Base-by-base conservation (phyloP, 2,888 invertebrate genomes). In the Tachystola acroxantha region DNA sequence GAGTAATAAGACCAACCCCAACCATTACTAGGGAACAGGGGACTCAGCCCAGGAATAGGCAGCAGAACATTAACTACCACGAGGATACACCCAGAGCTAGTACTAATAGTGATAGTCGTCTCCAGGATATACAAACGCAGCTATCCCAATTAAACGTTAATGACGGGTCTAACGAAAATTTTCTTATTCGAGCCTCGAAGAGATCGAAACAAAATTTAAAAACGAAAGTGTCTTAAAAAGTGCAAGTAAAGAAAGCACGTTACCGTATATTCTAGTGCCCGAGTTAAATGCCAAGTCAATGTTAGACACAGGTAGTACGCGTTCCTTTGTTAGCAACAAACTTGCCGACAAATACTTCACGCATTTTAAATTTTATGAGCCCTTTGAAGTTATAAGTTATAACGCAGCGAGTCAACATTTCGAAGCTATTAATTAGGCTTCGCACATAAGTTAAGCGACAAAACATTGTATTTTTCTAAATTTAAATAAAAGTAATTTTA, bases 241-340 rank as follows among this genome's bases (percentile, higher is more conserved):
- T n/a, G n/a, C n/a, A n/a, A n/a, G n/a, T n/a, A n/a, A n/a, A n/a
- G n/a, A n/a, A n/a, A n/a, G n/a, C n/a, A n/a, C n/a, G n/a, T n/a
- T n/a, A n/a, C 5, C 6, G 6, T 7, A 9, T 7, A 5, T 7
- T 20, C 6, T n/a, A n/a, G n/a, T n/a, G n/a, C 20, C 20, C 9
- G 20, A 20, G 2, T 7, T 20, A 20, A 19, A 20, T 20, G 20
- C 20, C 6, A 20, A 20, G 6, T 39, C 36, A 19, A 34, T 42
- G 36, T 36, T 34, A n/a, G 42, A 39, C 10, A 39, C 42, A 0
- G 42, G 36, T 5, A 42, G 42, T 12, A 42, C 38, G 1, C 30
- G 39, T 7, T 42, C n/a, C n/a, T n/a, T n/a, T n/a, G n/a, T n/a
- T n/a, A n/a, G n/a, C n/a, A n/a, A n/a, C n/a, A n/a, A n/a, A 38